Evolutionary conservation across 2,888 invertebrate genomes (phyloP), one percentile per base, ranked within the genome.

Genomic region (Pimpla rufipes): DNA sequence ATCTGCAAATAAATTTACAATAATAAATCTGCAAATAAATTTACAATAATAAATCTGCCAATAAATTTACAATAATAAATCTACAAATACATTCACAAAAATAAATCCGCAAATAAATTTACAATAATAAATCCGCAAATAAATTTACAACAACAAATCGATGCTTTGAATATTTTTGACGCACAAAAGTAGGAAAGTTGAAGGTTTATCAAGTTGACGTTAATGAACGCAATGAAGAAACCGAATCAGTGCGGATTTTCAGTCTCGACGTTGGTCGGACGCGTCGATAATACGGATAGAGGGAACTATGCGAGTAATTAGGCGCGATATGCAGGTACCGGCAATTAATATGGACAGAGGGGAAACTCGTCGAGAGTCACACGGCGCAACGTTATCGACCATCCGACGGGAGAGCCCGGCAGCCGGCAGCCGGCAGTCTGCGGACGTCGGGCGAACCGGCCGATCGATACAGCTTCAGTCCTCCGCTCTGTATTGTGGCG

Each of bases 401-500:
- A 91, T 90, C 89, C 89, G 89, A 91, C 91, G 90, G 91, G 90
- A 89, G 90, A 88, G 47, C 47, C 57, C 71, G 45, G 18, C 57
- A 45, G 37, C 45, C 29, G 29, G 29, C 29, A 29, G 29, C 29
- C 29, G 29, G 29, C 29, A 66, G 37, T 79, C 73, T 45, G 50
- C 71, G 71, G 40, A 23, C 29, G 42, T 71, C 57, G 23, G 57
- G 50, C 55, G n/a, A 75, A 21, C 50, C 62, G 10, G 35, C 40
- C 75, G 75, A 64, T 75, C 75, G 75, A 75, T 75, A 75, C 47
- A 75, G 75, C 75, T 42, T 75, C 73, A 37, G 62, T 62, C 29
- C n/a, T 29, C 75, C 64, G 45, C 37, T 21, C 40, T 50, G 23
- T 64, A 67, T 29, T 42, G 62, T 18, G 62, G 40, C 16, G 37